Percentiles rank a stretch among this genome's conserved stretches.
These are phyloP conservation scores for Cephalopholis sonnerati DNA, from an alignment of 2,113 vertebrate species.

Conservation along the genomic window DNA sequence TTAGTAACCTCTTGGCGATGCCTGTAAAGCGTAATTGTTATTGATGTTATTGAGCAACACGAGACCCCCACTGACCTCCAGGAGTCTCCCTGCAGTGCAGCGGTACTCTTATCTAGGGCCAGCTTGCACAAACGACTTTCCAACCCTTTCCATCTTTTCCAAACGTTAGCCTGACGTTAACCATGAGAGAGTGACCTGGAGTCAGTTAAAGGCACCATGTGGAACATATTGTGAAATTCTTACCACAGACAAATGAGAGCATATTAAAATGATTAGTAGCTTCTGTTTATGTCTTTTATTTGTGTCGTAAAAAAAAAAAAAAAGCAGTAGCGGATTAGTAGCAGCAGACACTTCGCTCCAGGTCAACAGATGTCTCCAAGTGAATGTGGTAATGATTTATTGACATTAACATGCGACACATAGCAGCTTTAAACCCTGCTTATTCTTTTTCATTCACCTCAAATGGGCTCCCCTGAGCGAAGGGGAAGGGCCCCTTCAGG, in stretches of 20 bases:
- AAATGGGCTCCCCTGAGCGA: constrained; percentile 81
- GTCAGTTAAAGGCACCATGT: constrained; percentile 60
- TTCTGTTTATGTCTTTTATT: neutral
- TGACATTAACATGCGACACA: constrained; percentile 19
- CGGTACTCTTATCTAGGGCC: constrained; percentile 73
- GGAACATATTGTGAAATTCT: constrained; percentile 7
- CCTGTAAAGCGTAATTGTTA: constrained; percentile 43
- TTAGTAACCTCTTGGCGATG: constrained; percentile 2
- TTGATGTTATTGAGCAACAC: constrained; percentile 55
- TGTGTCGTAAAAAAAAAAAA: neutral
- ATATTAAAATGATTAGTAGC: neutral
- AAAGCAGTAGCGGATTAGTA: neutral
- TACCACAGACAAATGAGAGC: neutral
- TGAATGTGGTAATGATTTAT: constrained; percentile 8
- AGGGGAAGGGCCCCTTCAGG: constrained; percentile 81
- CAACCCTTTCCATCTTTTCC: constrained; percentile 77
- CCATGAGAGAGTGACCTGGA: constrained; percentile 67
- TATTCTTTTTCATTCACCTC: constrained; percentile 74
- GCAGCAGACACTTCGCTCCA: neutral
- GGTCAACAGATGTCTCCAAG: neutral
- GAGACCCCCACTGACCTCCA: constrained; percentile 79
- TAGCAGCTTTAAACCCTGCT: neutral
- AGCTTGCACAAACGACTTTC: constrained; percentile 72
- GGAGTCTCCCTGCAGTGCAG: constrained; percentile 67
- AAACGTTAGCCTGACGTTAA: constrained; percentile 75